These are phyloP conservation scores for Trilocha varians DNA, from an alignment of 2,888 invertebrate genomes.

Conservation along the genomic window DNA sequence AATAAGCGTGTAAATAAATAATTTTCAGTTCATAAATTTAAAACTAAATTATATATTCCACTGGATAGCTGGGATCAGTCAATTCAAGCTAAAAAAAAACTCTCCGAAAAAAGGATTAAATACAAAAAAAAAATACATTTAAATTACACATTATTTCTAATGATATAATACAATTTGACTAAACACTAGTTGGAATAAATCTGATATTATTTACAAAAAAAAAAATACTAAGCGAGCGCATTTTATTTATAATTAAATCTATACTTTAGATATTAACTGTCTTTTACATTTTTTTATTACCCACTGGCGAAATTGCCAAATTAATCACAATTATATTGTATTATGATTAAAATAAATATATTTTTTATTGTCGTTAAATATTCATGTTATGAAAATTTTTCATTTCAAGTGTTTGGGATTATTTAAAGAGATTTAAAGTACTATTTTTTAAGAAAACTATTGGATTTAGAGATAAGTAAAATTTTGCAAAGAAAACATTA, in stretches of 20 bases:
- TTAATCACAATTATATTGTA: too few relatives aligned
- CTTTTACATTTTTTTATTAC: slow-evolving; percentile 24
- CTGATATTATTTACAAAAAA: slow-evolving; percentile 59
- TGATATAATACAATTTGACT: slow-evolving; percentile 65
- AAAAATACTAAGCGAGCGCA: slow-evolving; percentile 37
- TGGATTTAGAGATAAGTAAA: too few relatives aligned
- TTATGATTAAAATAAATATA: too few relatives aligned
- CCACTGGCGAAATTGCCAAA: not conserved
- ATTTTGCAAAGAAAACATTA: too few relatives aligned
- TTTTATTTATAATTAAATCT: slow-evolving; percentile 12
- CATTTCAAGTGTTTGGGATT: too few relatives aligned
- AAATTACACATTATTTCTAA: slow-evolving; percentile 46
- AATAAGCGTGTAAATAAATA: too few relatives aligned
- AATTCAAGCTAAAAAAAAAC: not conserved
- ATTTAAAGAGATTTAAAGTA: too few relatives aligned
- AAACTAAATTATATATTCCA: not conserved
- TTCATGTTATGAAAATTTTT: too few relatives aligned
- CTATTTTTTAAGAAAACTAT: too few relatives aligned
- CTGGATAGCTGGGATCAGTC: not conserved
- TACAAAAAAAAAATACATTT: slow-evolving; percentile 44
- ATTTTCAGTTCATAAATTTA: too few relatives aligned
- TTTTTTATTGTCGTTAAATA: too few relatives aligned
- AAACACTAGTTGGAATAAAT: slow-evolving; percentile 60
- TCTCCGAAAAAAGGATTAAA: slow-evolving; percentile 5
- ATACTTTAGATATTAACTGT: slow-evolving; percentile 22